Evolutionary conservation across 2,797 vertebrate genomes (phyloP), one percentile per base, ranked within the genome.

Genomic region (Sus cebifrons): DNA sequence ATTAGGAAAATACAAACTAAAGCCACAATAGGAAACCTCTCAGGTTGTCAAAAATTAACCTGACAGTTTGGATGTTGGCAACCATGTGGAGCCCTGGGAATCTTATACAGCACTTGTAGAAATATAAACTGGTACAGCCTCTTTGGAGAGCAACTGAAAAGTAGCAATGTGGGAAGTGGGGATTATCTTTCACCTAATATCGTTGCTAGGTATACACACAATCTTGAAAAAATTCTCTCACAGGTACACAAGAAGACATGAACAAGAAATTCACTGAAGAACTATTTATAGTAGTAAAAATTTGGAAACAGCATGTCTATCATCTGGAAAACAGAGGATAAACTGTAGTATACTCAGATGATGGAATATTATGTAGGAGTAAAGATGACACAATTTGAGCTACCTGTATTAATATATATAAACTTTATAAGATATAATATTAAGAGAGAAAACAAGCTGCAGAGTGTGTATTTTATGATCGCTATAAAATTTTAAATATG

Each of bases 301-400:
- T 81, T 78, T 93, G 36, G 71, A 92, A 91, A 87, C n/a, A 5
- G 15, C 60, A 49, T 84, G n/a, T 32, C 49, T 36, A 52, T 84
- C 68, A 58, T 90, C 40, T 60, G 54, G 81, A 84, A 94, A 92
- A 70, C 40, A 60, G 81, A 68, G 96, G 94, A 84, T 82, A 74
- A 78, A 68, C 10, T 68, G 16, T 64, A 25, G 11, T 84, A 56
- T 75, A 70, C 23, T 73, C 10, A 36, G 27, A 23, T 17, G 6
- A 16, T 93, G 29, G 65, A 86, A 18, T 88, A 70, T 77, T 89
- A 29, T 56, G 15, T 83, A 52, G 16, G 49, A 85, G 54, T 62
- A 29, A 85, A 96, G 83, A 91, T 88, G 23, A 58, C 58, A 49
- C 25, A 58, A 1, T 52, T 82, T 83, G n/a, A 75, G 65, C 32